Conservation (phyloP, 2,113 vertebrate genomes). For the Thalassarche chlororhynchos region DNA sequence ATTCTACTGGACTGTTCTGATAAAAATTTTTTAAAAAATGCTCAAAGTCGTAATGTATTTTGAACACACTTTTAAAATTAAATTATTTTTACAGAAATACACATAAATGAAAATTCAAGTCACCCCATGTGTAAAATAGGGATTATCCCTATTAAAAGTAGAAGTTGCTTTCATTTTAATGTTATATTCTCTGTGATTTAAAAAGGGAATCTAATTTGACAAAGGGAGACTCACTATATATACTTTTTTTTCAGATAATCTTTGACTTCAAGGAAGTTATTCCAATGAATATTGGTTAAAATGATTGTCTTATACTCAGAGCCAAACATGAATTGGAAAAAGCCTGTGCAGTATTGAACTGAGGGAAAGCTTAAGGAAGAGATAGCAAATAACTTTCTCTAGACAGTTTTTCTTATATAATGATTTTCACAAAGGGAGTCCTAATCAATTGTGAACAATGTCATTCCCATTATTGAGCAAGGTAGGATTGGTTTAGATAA, state of each 20-base stretch:
- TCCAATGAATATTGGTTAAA: neutral
- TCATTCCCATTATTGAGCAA: conserved; percentile 1
- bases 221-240: neutral
- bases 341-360: neutral
- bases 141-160: neutral
- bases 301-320: neutral
- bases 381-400: neutral
- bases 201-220: neutral
- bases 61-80: neutral
- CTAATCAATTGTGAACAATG: neutral
- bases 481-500: conserved; percentile 26
- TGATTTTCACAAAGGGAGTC: neutral
- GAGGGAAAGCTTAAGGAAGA: neutral
- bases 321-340: neutral
- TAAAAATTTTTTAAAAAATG: neutral
- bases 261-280: neutral
- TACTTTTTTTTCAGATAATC: neutral
- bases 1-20: neutral
- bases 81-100: neutral
- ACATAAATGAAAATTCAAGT: neutral
- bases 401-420: neutral
- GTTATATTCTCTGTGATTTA: neutral
- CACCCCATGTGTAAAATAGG: neutral
- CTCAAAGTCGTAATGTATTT: neutral
- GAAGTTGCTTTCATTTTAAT: neutral